phyloP scores from a whole-genome alignment of 2,888 invertebrate genomes.

The Melanophora roralis region DNA sequence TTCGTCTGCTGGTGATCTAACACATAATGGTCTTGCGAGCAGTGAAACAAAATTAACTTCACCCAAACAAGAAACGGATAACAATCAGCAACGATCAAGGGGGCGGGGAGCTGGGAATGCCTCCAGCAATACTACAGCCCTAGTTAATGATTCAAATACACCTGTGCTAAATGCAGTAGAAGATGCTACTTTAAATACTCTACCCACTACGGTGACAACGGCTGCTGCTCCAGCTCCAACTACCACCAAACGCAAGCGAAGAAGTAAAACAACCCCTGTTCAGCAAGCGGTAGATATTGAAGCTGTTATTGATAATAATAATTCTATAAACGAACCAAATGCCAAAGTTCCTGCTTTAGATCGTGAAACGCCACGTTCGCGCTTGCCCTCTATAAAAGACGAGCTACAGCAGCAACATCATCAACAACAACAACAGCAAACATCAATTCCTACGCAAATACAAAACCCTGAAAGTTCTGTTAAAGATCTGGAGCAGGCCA shows the following conservation, averaged over 20 bases:
- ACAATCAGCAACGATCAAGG: constrained; percentile 68
- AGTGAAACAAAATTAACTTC: constrained; percentile 76
- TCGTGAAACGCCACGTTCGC: constrained; percentile 76
- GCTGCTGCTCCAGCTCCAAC: constrained; percentile 60
- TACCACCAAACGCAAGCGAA: constrained; percentile 80
- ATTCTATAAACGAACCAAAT: constrained; percentile 54
- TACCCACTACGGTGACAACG: constrained; percentile 68
- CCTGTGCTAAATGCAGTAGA: constrained; percentile 66
- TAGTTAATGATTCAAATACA: constrained; percentile 72
- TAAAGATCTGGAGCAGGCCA: constrained; percentile 95
- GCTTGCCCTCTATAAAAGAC: constrained; percentile 75
- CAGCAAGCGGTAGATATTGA: constrained; percentile 73
- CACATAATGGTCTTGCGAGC: constrained; percentile 63
- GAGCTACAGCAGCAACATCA: constrained; percentile 66
- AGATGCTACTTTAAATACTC: constrained; percentile 52
- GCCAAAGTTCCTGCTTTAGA: constrained; percentile 70
- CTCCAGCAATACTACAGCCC: constrained; percentile 67
- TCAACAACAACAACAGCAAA: constrained; percentile 53
- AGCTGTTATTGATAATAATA: constrained; percentile 34
- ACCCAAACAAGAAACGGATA: constrained; percentile 77
- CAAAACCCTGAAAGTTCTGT: constrained; percentile 74
- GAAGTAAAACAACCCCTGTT: constrained; percentile 78
- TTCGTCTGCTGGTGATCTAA: constrained; percentile 66
- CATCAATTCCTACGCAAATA: constrained; percentile 52
- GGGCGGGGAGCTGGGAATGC: constrained; percentile 70